Evolutionary conservation across 2,113 vertebrate species (phyloP).

Genomic region (Chaenogobius annularis): DNA sequence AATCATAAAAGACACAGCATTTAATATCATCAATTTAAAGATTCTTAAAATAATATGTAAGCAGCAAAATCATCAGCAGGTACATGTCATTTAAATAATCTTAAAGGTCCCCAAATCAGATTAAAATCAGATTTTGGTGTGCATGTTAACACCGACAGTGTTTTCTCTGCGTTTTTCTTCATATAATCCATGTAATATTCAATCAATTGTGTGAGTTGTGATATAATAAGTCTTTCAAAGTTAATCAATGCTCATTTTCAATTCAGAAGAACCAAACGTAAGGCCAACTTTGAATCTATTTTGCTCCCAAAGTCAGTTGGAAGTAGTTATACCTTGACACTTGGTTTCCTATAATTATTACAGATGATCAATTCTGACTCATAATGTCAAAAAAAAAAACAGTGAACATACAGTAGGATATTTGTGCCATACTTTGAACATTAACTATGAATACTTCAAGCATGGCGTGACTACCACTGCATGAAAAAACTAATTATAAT

Average conservation of each 20-base stretch:
- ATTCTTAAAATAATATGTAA: too few relatives aligned
- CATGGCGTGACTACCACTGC: conserved; percentile 34
- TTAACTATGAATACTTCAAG: conserved; percentile 57
- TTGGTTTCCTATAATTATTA: conserved; percentile 45
- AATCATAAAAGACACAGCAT: too few relatives aligned
- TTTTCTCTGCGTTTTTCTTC: too few relatives aligned
- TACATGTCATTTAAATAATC: too few relatives aligned
- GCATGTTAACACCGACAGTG: too few relatives aligned
- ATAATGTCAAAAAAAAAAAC: conserved; percentile 53
- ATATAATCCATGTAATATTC: too few relatives aligned
- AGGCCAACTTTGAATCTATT: not conserved
- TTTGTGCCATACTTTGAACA: conserved; percentile 64
- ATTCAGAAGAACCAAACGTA: not conserved
- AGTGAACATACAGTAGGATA: conserved; percentile 58
- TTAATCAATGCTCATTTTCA: not conserved
- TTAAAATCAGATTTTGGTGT: too few relatives aligned
- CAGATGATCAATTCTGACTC: conserved; percentile 28
- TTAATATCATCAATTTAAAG: too few relatives aligned
- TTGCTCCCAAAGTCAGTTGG: not conserved
- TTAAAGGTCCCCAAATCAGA: too few relatives aligned
- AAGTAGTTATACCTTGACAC: conserved; percentile 15
- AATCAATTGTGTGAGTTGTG: not conserved
- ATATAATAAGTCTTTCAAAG: not conserved
- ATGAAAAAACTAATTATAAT: conserved; percentile 57
- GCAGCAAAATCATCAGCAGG: too few relatives aligned